phyloP scores from a whole-genome alignment of 2,888 invertebrate genomes.

The Hirtodrosophila alboralis region DNA sequence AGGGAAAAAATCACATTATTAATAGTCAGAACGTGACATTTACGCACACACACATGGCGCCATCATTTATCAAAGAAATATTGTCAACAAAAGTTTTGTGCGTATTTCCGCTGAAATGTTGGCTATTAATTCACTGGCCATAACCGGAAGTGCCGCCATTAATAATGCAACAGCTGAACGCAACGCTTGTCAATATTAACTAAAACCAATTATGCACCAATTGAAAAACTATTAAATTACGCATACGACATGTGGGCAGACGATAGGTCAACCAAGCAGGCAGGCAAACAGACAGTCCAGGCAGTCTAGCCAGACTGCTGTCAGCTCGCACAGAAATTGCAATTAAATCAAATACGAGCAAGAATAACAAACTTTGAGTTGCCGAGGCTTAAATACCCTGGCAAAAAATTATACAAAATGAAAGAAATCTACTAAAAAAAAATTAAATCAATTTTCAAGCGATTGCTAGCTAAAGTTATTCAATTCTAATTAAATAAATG shows the following conservation, averaged over 20 bases:
- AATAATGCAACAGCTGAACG: conserved; percentile 75
- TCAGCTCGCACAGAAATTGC: conserved; percentile 47
- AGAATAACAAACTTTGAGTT: too few relatives aligned
- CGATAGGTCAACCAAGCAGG: not conserved
- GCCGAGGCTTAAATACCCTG: too few relatives aligned
- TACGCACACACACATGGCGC: conserved; percentile 39
- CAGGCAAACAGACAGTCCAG: too few relatives aligned
- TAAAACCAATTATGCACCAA: conserved; percentile 71
- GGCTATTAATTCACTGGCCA: conserved; percentile 58
- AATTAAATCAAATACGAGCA: conserved; percentile 76
- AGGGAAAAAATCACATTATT: conserved; percentile 69
- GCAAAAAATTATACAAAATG: too few relatives aligned
- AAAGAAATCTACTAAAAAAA: too few relatives aligned
- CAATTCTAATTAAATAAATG: too few relatives aligned
- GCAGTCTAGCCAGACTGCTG: too few relatives aligned
- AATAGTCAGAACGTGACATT: conserved; percentile 72
- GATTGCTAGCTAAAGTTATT: too few relatives aligned
- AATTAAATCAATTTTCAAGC: too few relatives aligned
- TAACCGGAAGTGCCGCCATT: conserved; percentile 64
- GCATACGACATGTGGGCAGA: conserved; percentile 47
- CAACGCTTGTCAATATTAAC: conserved; percentile 68
- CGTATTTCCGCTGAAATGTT: conserved; percentile 70
- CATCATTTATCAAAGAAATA: conserved; percentile 67
- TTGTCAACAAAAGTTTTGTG: conserved; percentile 53
- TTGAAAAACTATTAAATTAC: conserved; percentile 71